These are phyloP conservation scores for Amphiprion percula DNA, from an alignment of 2,113 vertebrate species.

Conservation along the genomic window DNA sequence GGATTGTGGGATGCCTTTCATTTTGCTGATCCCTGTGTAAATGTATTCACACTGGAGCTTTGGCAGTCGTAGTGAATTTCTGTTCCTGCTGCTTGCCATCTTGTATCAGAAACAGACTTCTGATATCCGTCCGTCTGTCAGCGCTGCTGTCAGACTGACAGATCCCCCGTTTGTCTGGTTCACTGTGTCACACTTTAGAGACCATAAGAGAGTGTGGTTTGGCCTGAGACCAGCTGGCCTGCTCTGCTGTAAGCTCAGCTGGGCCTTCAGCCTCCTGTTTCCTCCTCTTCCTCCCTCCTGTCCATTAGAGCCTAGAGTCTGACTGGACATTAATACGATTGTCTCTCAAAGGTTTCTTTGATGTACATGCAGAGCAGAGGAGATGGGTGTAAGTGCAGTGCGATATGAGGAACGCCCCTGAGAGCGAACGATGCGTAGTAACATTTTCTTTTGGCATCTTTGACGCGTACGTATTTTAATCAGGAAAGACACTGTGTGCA, in stretches of 20 bases:
- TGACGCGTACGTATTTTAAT: constrained; percentile 17
- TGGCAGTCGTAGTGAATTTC: not conserved
- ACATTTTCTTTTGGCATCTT: constrained; percentile 21
- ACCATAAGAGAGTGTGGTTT: constrained; percentile 24
- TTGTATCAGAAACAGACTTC: not conserved
- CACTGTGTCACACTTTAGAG: constrained; percentile 12
- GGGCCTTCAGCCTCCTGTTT: constrained; percentile 21
- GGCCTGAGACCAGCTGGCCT: constrained; percentile 55
- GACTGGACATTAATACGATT: constrained; percentile 50
- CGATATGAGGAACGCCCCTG: constrained; percentile 20
- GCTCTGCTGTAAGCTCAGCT: constrained; percentile 49
- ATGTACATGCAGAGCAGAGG: constrained; percentile 28
- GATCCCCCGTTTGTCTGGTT: constrained; percentile 24
- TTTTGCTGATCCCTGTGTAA: not conserved
- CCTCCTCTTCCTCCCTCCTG: not conserved
- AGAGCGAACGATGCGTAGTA: not conserved
- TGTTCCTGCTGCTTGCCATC: not conserved
- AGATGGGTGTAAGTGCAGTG: not conserved
- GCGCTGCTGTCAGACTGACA: not conserved
- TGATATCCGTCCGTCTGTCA: not conserved
- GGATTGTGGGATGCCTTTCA: not conserved
- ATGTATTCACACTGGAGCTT: not conserved
- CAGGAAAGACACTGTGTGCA: not conserved
- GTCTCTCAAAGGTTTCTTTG: constrained; percentile 42
- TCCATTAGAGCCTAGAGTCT: constrained; percentile 33